A percentile compares a stretch with the other conserved stretches of the same genome.
Evolutionary conservation across 2,888 invertebrate species (phyloP).

Genomic region (Alsophila aescularia): DNA sequence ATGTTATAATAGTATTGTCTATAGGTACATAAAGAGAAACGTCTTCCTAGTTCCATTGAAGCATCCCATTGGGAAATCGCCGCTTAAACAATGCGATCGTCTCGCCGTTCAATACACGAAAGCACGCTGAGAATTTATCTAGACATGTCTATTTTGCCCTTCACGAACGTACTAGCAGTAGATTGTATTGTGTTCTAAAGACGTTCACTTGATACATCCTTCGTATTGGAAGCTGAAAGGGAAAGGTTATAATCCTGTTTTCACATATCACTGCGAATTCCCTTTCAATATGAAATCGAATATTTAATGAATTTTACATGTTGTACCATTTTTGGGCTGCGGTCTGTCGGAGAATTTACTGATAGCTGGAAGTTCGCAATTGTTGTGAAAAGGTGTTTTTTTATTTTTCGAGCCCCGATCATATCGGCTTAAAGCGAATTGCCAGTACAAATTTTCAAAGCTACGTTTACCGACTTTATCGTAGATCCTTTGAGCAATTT

Average conservation of each 20-base stretch:
- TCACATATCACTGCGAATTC: conserved; percentile 6
- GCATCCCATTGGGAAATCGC: conserved; percentile 60
- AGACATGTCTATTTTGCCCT: conserved; percentile 15
- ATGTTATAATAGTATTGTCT: background rate
- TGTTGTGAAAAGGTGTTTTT: background rate
- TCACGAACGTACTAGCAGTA: background rate
- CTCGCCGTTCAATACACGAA: conserved; percentile 19
- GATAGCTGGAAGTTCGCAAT: background rate
- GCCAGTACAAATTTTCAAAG: conserved; percentile 1
- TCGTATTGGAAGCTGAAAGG: conserved; percentile 9
- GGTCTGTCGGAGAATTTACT: background rate
- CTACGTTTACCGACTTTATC: conserved; percentile 5
- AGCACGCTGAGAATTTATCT: conserved; percentile 19
- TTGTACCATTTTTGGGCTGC: conserved; percentile 2
- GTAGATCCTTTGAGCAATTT: conserved; percentile 4
- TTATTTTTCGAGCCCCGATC: background rate
- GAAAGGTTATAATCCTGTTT: conserved; percentile 8
- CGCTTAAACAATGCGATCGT: conserved; percentile 51
- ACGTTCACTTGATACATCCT: conserved; percentile 14
- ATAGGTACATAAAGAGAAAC: conserved; percentile 45
- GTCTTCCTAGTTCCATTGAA: conserved; percentile 59
- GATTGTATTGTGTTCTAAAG: conserved; percentile 13
- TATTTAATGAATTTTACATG: conserved; percentile 2
- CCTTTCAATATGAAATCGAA: conserved; percentile 9
- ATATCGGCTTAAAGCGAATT: conserved; percentile 1